Evolutionary conservation across 2,888 invertebrate genomes (phyloP).

Genomic region (Hololepta plana): DNA sequence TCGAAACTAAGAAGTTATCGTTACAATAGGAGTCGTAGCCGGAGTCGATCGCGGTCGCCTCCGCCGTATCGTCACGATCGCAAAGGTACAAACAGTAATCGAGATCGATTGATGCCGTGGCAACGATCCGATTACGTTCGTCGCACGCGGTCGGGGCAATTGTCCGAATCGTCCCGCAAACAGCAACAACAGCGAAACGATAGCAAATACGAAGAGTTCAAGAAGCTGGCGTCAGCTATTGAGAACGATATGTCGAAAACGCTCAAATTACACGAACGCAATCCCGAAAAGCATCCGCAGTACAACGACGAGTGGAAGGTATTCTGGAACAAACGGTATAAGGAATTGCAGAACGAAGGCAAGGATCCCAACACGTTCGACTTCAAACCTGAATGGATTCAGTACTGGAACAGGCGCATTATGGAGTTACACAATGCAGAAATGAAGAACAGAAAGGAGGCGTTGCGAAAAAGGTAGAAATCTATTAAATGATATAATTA

Average conservation of each 20-base stretch:
- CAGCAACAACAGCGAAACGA: conserved; percentile 14
- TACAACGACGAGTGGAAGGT: conserved; percentile 83
- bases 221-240: conserved; percentile 28
- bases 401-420: conserved; percentile 70
- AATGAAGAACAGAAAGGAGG: conserved; percentile 43
- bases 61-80: conserved; percentile 7
- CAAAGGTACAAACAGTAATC: conserved; percentile 5
- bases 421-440: conserved; percentile 57
- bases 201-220: conserved; percentile 35
- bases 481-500: conserved; percentile 1
- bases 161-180: neutral
- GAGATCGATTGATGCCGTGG: conserved; percentile 13
- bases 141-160: conserved; percentile 6
- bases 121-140: conserved; percentile 15
- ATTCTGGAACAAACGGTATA: conserved; percentile 66
- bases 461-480: conserved; percentile 38
- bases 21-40: conserved; percentile 1
- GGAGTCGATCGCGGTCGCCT: conserved; percentile 8
- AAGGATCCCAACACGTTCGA: conserved; percentile 65
- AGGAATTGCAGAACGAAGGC: conserved; percentile 56
- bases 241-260: conserved; percentile 43
- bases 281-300: conserved; percentile 74
- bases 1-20: neutral
- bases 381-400: conserved; percentile 79
- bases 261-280: conserved; percentile 58